These are phyloP conservation scores for Syngnathus acus DNA, from an alignment of 2,797 vertebrate species.

Conservation along the genomic window DNA sequence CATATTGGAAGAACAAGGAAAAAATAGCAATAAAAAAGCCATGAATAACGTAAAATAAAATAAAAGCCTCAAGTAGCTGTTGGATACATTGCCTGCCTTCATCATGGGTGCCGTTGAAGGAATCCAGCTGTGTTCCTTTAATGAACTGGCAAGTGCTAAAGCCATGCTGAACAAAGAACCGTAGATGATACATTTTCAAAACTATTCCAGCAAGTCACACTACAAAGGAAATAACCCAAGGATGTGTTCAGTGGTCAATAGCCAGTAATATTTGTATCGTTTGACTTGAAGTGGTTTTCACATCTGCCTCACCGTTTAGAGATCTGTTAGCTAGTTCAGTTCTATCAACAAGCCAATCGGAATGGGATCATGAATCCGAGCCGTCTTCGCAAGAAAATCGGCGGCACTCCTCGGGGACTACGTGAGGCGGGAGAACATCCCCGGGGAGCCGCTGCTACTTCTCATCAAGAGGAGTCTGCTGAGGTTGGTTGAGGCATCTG, in stretches of 20 bases:
- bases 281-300: neutral
- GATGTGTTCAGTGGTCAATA: neutral
- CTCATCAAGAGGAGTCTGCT: constrained; percentile 5
- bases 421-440: neutral
- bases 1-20: neutral
- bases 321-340: neutral
- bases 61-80: neutral
- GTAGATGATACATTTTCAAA: neutral
- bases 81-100: neutral
- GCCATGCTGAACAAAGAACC: neutral
- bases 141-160: neutral
- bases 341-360: neutral
- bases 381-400: neutral
- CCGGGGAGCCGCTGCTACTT: constrained; percentile 1
- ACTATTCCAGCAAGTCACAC: neutral
- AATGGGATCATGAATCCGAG: neutral
- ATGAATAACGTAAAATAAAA: neutral
- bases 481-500: constrained; percentile 5
- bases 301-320: neutral
- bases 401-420: neutral
- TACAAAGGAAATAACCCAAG: neutral
- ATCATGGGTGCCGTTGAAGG: neutral
- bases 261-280: neutral
- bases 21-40: neutral
- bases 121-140: neutral